These are phyloP conservation scores for Leptogaster cylindrica DNA, from an alignment of 2,888 invertebrate species.

Conservation along the genomic window DNA sequence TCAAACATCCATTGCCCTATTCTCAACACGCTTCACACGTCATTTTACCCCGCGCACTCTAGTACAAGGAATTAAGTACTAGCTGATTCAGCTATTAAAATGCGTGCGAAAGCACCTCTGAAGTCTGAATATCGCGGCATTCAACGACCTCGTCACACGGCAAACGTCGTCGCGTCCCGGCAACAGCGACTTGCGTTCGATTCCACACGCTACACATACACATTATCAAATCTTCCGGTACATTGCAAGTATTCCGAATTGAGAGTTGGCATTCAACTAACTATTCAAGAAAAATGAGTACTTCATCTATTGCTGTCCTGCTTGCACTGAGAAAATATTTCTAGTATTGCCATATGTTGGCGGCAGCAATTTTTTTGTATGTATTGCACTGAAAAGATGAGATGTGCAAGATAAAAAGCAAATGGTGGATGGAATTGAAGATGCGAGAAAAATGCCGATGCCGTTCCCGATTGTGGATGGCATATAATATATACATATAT, in stretches of 20 bases:
- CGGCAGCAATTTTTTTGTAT: not conserved
- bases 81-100: too few relatives aligned
- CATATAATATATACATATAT: too few relatives aligned
- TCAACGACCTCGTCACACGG: not conserved
- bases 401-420: slow-evolving; percentile 27
- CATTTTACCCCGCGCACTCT: too few relatives aligned
- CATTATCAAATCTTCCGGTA: not conserved
- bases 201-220: not conserved
- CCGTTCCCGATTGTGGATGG: not conserved
- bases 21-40: too few relatives aligned
- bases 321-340: not conserved
- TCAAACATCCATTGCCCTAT: too few relatives aligned
- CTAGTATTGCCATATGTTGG: slow-evolving; percentile 31
- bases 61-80: too few relatives aligned
- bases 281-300: too few relatives aligned
- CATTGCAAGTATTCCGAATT: too few relatives aligned
- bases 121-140: too few relatives aligned
- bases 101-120: too few relatives aligned
- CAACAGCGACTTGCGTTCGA: not conserved
- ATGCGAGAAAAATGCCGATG: slow-evolving; percentile 24
- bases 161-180: slow-evolving; percentile 9
- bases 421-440: slow-evolving; percentile 14
- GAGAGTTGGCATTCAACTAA: too few relatives aligned
- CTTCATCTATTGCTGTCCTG: too few relatives aligned
- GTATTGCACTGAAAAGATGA: not conserved